phyloP scores from a whole-genome alignment of 2,888 invertebrate genomes.

The Sphinx pinastri region DNA sequence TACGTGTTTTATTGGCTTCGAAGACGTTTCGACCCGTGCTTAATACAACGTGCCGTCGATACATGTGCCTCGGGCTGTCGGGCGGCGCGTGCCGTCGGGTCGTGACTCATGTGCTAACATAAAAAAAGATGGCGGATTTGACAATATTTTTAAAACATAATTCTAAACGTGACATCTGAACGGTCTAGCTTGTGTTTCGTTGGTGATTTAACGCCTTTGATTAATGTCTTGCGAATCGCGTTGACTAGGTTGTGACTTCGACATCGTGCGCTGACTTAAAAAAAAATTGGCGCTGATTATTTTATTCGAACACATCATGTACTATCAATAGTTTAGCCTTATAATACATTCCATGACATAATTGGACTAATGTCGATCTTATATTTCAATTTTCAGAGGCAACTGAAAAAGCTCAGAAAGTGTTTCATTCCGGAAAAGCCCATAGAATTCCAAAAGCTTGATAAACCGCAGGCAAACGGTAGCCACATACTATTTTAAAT shows the following conservation, averaged over 20 bases:
- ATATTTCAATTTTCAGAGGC: too few relatives aligned
- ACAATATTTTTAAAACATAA: conserved; percentile 40
- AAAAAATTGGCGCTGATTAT: not conserved
- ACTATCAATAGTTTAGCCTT: not conserved
- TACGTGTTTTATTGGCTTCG: conserved; percentile 30
- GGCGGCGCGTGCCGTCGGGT: conserved; percentile 49
- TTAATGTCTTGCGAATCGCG: not conserved
- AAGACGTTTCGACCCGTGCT: conserved; percentile 19
- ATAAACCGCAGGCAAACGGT: too few relatives aligned
- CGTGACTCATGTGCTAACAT: conserved; percentile 44
- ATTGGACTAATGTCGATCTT: too few relatives aligned
- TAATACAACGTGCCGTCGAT: conserved; percentile 36
- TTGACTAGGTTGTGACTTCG: conserved; percentile 5
- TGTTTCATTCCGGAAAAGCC: too few relatives aligned
- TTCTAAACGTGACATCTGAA: conserved; percentile 20
- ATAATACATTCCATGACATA: too few relatives aligned
- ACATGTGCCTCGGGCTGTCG: conserved; percentile 33
- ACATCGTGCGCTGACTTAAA: not conserved
- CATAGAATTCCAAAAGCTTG: too few relatives aligned
- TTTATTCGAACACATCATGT: not conserved
- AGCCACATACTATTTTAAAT: too few relatives aligned
- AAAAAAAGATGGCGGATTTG: conserved; percentile 32
- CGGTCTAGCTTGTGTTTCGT: conserved; percentile 15
- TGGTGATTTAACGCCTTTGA: conserved; percentile 18
- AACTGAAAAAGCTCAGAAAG: too few relatives aligned